Evolutionary conservation across 2,888 invertebrate species (phyloP), one percentile per base, ranked within the genome.

Genomic region (Volucella inanis): DNA sequence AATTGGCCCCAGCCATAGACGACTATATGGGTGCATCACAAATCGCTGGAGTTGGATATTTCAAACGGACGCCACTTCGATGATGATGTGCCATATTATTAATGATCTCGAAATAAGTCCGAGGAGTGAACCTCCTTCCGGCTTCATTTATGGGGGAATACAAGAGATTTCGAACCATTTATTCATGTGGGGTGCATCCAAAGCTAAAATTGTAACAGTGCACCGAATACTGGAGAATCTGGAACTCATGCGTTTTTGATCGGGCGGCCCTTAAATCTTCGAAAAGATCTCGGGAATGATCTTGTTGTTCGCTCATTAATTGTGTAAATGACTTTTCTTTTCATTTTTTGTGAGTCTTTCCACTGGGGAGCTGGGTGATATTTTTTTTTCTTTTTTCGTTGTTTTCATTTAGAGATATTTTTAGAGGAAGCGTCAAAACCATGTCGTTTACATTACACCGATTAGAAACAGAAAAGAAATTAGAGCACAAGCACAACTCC

Each of bases 81-180:
- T 72, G 80, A 85, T 81, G 85, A 85, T 85, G 81, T 85, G 85
- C 76, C 81, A 76, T 61, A 67, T 85, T 81, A 85, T 85, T 85
- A 85, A 85, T 68, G 85, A 81, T 81, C 81, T 72, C 77, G 31
- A 80, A 81, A 85, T 81, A 77, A 77, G 81, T 47, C 49, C n/a
- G 61, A 41, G 62, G 39, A 59, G 70, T 57, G 43, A 22, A 39
- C 45, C 52, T 70, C 50, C 55, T 80, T 49, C 38, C 9, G 11
- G 11, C 52, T 64, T 45, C 18, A 12, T 41, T n/a, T 15, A 2
- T 10, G 11, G 14, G 8, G 43, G 12, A n/a, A n/a, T 10, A 6
- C 1, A 31, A 6, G 6, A 31, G 22, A 54, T 47, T 55, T 49
- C 41, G 62, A 31, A 6, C 31, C 31, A 31, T 45, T 55, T 64